phyloP scores from a whole-genome alignment of 2,888 invertebrate species.

The Onchidella celtica region DNA sequence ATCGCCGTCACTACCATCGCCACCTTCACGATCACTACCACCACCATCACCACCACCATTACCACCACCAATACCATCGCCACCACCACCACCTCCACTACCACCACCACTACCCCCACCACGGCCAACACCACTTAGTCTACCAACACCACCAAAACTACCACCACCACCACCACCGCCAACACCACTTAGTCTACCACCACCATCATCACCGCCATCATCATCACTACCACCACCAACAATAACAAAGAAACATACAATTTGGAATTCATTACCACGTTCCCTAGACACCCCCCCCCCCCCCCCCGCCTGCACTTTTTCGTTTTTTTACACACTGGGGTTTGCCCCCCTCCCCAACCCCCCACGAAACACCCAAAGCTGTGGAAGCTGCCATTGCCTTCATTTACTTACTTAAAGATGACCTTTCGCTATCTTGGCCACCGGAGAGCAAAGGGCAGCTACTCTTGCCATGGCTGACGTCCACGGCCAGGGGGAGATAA shows the following conservation, averaged over 20 bases:
- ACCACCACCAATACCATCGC: slow-evolving; percentile 7
- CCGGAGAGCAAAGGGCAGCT: neutral
- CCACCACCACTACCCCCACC: neutral
- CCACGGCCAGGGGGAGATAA: neutral
- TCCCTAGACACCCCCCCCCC: too few species aligned
- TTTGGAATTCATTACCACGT: too few species aligned
- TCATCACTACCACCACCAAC: neutral
- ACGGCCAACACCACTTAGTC: neutral
- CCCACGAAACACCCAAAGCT: too few species aligned
- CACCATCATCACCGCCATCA: neutral
- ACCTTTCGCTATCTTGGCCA: neutral
- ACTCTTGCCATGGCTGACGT: neutral
- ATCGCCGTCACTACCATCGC: neutral
- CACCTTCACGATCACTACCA: neutral
- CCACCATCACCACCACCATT: neutral
- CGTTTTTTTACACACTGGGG: too few species aligned
- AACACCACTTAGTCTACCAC: neutral
- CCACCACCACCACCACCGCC: neutral
- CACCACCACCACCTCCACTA: neutral
- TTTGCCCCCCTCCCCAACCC: too few species aligned
- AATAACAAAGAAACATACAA: too few species aligned
- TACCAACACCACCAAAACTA: neutral
- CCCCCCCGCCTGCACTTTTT: too few species aligned
- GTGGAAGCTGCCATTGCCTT: neutral
- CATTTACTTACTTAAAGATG: neutral